Evolutionary conservation across 1,140 invertebrate genomes (phyloP).

Genomic region (Chironomus tepperi): DNA sequence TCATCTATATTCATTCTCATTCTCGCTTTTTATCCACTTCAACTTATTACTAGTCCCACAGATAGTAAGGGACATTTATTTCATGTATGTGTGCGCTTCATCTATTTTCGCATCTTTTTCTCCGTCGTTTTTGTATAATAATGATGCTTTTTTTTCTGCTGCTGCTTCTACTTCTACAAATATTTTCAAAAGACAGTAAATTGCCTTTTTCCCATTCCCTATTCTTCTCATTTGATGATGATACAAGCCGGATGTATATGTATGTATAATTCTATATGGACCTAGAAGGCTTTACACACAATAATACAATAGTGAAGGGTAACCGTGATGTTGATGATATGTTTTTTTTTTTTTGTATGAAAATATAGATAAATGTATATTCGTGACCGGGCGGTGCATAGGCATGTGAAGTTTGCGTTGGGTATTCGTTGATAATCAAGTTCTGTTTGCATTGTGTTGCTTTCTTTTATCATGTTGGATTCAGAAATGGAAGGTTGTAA

Average conservation of each 20-base stretch:
- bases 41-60: neutral
- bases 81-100: slow-evolving; percentile 6
- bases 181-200: slow-evolving; percentile 2
- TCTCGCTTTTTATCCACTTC: neutral
- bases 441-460: no score
- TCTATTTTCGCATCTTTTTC: neutral
- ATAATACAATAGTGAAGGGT: slow-evolving; percentile 6
- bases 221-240: neutral
- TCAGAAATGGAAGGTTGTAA: no score
- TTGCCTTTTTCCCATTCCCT: neutral
- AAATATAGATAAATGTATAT: neutral
- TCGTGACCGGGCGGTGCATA: neutral
- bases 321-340: neutral
- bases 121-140: neutral
- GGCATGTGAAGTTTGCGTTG: neutral
- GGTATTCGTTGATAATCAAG: no score
- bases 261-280: neutral
- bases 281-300: slow-evolving; percentile 11
- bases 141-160: neutral
- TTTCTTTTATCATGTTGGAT: no score
- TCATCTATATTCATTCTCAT: slow-evolving; percentile 1
- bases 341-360: neutral
- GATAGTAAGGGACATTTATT: slow-evolving; percentile 1
- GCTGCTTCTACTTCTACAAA: neutral
- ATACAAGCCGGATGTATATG: neutral